Base-by-base conservation (phyloP, 2,113 vertebrate genomes). In the Poeciliopsis retropinna region DNA sequence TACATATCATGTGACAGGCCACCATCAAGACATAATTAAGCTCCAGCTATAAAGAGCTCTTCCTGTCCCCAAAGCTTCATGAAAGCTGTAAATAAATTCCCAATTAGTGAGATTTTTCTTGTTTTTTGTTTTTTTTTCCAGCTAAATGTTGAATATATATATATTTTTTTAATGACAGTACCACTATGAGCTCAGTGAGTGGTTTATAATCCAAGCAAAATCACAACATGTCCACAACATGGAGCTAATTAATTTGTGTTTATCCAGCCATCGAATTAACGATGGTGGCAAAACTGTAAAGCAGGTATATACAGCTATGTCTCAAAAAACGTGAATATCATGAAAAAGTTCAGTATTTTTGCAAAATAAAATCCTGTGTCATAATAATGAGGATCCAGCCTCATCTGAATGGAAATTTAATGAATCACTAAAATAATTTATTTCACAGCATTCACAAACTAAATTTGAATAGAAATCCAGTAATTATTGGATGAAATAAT, bases 1-100 rank as follows among this genome's bases (percentile, higher is more conserved):
- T 82, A 81, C 64, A 84, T 64, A 70, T 78, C 60, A 68, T 29
- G 34, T 82, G 74, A 84, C 85, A 79, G 76, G 74, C 68, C 51
- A 72, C 79, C 71, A 74, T 82, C 72, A 72, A 65, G 67, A 74
- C 70, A 67, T 73, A 82, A 73, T 29, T 31, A 78, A 70, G 57
- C 63, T 60, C 12, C 1, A 67, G 64, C 11, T 72, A 78, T 78
- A 74, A 84, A 64, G 60, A 76, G 64, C 67, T 68, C 60, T 15
- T 19, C 6, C 62, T 77, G 62, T 61, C 41, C 76, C 31, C 61
- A 12, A 68, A 77, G 44, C 34, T 47, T 69, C 67, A 78, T 3
- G 60, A 65, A 65, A 78, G 47, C 68, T 30, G 71, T 70, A 73
- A 83, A 85, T 77, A 78, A 73, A n/a, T n/a, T 51, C 61, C 51